phyloP scores from a whole-genome alignment of 2,888 invertebrate genomes.

The Emesis castigata region DNA sequence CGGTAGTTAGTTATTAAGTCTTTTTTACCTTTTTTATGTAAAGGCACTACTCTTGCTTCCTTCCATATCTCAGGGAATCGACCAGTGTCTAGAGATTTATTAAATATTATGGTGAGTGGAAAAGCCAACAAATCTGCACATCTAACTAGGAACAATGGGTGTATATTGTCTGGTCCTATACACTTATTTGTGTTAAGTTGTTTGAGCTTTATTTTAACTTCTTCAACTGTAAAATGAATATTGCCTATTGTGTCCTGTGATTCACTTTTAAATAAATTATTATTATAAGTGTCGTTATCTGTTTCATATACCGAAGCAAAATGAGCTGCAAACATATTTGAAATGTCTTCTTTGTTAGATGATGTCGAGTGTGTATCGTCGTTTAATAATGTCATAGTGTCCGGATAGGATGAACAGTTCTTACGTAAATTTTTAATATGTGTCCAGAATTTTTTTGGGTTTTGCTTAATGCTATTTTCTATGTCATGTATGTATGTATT shows the following conservation, averaged over 20 bases:
- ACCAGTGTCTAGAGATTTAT: constrained; percentile 22
- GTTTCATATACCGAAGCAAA: not conserved
- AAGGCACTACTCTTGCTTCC: constrained; percentile 27
- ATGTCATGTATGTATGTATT: not conserved
- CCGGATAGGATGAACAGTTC: too few relatives aligned
- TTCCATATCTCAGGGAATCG: constrained; percentile 30
- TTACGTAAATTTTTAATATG: not conserved
- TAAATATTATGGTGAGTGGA: constrained; percentile 18
- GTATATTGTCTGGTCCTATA: constrained; percentile 29
- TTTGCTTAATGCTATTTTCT: too few relatives aligned
- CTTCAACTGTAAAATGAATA: not conserved
- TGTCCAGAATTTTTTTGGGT: not conserved
- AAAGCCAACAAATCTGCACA: constrained; percentile 15
- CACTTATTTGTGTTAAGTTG: constrained; percentile 23
- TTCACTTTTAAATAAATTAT: not conserved
- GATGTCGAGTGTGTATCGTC: not conserved
- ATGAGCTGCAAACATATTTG: not conserved
- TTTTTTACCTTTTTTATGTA: constrained; percentile 27
- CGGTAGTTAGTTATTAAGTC: too few relatives aligned
- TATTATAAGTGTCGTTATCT: not conserved
- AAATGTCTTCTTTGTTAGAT: too few relatives aligned
- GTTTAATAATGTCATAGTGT: not conserved
- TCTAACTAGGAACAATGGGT: constrained; percentile 11
- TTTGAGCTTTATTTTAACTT: constrained; percentile 1
- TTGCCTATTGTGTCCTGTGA: not conserved